Conservation (phyloP, 2,797 vertebrate species). For the Microchirus variegatus region DNA sequence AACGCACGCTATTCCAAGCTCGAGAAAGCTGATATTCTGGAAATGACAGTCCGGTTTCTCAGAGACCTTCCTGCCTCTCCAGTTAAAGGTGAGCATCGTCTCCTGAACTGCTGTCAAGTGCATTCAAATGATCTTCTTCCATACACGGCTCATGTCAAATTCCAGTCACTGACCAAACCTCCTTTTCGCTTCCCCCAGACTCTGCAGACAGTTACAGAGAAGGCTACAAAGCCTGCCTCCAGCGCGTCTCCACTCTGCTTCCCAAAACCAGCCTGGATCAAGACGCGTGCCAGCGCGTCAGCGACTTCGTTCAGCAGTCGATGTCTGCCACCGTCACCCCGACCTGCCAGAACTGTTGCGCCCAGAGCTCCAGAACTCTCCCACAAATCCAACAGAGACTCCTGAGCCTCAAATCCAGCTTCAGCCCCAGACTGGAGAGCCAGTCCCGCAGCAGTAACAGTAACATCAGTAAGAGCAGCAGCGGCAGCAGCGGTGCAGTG, state of each 20-base stretch:
- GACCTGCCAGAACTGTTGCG: conserved; percentile 75
- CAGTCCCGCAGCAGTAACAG: conserved; percentile 35
- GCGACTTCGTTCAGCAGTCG: conserved; percentile 79
- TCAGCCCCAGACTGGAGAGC: conserved; percentile 47
- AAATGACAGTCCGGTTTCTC: conserved; percentile 91
- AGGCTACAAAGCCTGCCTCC: conserved; percentile 86
- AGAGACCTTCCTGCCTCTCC: conserved; percentile 77
- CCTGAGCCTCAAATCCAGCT: conserved; percentile 64
- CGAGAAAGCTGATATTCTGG: conserved; percentile 91
- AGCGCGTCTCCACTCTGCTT: conserved; percentile 80
- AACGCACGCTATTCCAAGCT: conserved; percentile 87
- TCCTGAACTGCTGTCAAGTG: not conserved
- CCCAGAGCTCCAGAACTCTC: conserved; percentile 51
- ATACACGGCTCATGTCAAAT: accelerated
- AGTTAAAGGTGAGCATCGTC: conserved; percentile 71
- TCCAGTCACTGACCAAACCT: conserved; percentile 26
- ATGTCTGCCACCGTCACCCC: conserved; percentile 49
- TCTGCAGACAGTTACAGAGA: conserved; percentile 81
- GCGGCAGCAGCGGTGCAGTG: not conserved
- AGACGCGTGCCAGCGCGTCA: conserved; percentile 74
- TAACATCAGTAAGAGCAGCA: not conserved
- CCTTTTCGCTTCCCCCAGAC: conserved; percentile 41
- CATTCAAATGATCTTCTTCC: not conserved
- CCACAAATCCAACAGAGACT: conserved; percentile 75
- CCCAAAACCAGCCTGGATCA: conserved; percentile 76